Evolutionary conservation across 2,113 vertebrate genomes (phyloP).

Genomic region (Ictidomys tridecemlineatus): DNA sequence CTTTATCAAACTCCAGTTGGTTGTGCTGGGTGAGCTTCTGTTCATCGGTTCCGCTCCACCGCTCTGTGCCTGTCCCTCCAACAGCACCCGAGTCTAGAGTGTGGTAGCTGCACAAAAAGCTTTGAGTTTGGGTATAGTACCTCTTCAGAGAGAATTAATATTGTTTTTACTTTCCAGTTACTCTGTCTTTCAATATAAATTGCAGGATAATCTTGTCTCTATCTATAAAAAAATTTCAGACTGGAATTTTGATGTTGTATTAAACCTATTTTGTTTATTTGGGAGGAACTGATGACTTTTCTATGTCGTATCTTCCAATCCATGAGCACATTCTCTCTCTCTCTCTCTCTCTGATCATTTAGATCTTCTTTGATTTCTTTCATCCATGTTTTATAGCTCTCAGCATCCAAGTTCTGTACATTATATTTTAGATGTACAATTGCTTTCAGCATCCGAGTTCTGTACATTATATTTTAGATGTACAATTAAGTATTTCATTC

Average conservation of each 20-base stretch:
- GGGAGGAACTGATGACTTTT: not conserved
- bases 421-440: not conserved
- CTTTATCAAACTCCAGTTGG: not conserved
- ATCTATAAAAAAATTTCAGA: not conserved
- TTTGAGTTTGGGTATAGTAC: not conserved
- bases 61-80: not conserved
- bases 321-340: not conserved
- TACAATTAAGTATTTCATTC: not conserved
- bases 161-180: not conserved
- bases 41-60: not conserved
- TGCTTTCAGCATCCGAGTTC: not conserved
- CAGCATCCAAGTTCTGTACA: not conserved
- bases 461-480: not conserved
- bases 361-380: not conserved
- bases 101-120: accelerated
- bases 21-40: not conserved
- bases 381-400: not conserved
- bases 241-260: not conserved
- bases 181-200: not conserved
- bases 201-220: not conserved
- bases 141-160: not conserved
- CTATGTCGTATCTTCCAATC: not conserved
- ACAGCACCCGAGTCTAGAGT: accelerated
- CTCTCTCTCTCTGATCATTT: not conserved
- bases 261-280: not conserved